These are phyloP conservation scores for Eueides isabella DNA, from an alignment of 1,140 invertebrate species.

Conservation along the genomic window DNA sequence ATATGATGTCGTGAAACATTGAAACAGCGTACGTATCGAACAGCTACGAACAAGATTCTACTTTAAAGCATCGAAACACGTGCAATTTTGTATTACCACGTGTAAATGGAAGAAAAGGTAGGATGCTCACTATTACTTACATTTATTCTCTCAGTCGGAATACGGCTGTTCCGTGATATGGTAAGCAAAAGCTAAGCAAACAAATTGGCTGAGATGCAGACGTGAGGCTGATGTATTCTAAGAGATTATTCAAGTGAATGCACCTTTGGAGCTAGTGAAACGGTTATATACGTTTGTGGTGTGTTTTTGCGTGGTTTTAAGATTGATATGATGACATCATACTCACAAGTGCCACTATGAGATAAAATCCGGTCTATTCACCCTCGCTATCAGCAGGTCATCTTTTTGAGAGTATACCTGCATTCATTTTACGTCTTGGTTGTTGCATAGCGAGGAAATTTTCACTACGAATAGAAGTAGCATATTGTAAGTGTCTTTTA, in stretches of 20 bases:
- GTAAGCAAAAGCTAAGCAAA: slow-evolving; percentile 77
- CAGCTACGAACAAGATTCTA: neutral
- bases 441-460: slow-evolving; percentile 1
- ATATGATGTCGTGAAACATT: slow-evolving; percentile 16
- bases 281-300: slow-evolving; percentile 25
- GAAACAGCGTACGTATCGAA: neutral
- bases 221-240: slow-evolving; percentile 48
- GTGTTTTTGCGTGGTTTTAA: slow-evolving; percentile 23
- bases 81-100: neutral
- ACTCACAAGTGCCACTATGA: neutral
- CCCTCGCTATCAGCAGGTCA: slow-evolving; percentile 14
- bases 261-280: slow-evolving; percentile 36
- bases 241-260: slow-evolving; percentile 42
- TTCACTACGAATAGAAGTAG: neutral
- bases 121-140: slow-evolving; percentile 58
- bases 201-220: slow-evolving; percentile 62
- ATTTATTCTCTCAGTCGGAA: slow-evolving; percentile 70
- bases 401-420: slow-evolving; percentile 17
- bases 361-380: slow-evolving; percentile 20
- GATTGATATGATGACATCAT: slow-evolving; percentile 15
- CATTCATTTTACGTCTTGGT: slow-evolving; percentile 14
- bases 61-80: neutral
- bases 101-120: slow-evolving; percentile 49
- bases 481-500: neutral
- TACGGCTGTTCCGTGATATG: slow-evolving; percentile 73